These are phyloP conservation scores for Gambelia wislizenii DNA, from an alignment of 2,797 vertebrate genomes.

Conservation along the genomic window DNA sequence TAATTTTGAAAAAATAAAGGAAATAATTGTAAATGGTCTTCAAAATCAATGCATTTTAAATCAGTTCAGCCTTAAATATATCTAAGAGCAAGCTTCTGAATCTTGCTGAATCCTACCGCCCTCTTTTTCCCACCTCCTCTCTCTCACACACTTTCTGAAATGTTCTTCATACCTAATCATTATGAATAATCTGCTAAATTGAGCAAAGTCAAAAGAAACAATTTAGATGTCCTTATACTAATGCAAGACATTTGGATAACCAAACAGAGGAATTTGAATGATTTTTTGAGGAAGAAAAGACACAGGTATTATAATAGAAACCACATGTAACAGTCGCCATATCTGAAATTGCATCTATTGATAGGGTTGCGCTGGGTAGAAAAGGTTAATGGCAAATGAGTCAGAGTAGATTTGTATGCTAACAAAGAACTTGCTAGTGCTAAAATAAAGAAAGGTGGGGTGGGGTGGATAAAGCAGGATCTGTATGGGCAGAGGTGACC, in stretches of 20 bases:
- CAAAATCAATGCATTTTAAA: background rate
- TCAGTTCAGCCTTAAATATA: background rate
- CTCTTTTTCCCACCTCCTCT: background rate
- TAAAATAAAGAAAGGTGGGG: conserved; percentile 13
- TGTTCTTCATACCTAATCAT: background rate
- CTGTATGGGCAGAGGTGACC: conserved; percentile 11
- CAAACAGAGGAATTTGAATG: background rate
- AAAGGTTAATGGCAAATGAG: conserved; percentile 32
- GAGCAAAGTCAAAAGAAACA: background rate
- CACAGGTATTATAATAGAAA: conserved; percentile 1
- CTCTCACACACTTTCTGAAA: background rate
- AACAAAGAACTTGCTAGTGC: conserved; percentile 22
- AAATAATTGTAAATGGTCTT: background rate
- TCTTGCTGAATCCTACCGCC: background rate
- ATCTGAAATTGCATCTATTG: conserved; percentile 44
- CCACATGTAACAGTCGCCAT: background rate
- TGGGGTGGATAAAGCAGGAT: background rate
- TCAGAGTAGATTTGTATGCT: conserved; percentile 14
- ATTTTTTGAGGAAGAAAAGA: background rate
- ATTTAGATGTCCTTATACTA: conserved; percentile 2
- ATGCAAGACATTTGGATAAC: background rate
- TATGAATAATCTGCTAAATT: conserved; percentile 15
- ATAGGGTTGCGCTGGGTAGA: background rate
- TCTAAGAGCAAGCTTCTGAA: background rate
- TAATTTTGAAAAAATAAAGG: background rate